A percentile compares a stretch with the other conserved stretches of the same genome.
Evolutionary conservation across 1,140 invertebrate genomes (phyloP).

Genomic region (Chelonus insularis): DNA sequence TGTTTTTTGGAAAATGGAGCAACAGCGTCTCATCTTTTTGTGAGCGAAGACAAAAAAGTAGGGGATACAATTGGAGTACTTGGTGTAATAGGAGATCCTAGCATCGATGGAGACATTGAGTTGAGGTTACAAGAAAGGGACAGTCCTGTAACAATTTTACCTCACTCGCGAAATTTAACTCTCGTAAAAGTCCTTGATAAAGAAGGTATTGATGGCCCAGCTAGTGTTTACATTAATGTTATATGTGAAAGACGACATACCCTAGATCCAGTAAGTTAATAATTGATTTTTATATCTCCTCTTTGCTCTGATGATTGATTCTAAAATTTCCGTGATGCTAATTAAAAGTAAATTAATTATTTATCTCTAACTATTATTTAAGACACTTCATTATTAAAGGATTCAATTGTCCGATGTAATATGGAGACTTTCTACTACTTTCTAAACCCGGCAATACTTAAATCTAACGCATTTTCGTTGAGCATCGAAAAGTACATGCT

Average conservation of each 20-base stretch:
- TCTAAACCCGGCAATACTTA: constrained; percentile 3
- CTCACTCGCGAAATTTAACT: constrained; percentile 80
- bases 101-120: constrained; percentile 74
- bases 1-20: constrained; percentile 88
- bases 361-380: background rate
- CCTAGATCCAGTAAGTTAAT: constrained; percentile 70
- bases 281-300: too few species aligned
- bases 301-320: too few species aligned
- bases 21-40: constrained; percentile 87
- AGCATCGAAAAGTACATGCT: background rate
- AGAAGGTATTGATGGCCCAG: constrained; percentile 79
- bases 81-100: constrained; percentile 79
- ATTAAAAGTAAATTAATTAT: background rate
- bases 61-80: constrained; percentile 77
- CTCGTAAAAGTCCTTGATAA: constrained; percentile 79
- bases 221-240: constrained; percentile 82
- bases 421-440: constrained; percentile 12
- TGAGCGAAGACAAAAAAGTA: constrained; percentile 80
- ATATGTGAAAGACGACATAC: constrained; percentile 79
- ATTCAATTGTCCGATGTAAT: background rate
- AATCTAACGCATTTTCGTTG: background rate
- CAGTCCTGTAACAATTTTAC: constrained; percentile 75
- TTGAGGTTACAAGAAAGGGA: constrained; percentile 77
- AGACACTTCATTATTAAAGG: background rate
- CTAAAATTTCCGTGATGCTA: constrained; percentile 40